Base-by-base conservation (phyloP, 2,113 vertebrate genomes). In the Notiomystis cincta region DNA sequence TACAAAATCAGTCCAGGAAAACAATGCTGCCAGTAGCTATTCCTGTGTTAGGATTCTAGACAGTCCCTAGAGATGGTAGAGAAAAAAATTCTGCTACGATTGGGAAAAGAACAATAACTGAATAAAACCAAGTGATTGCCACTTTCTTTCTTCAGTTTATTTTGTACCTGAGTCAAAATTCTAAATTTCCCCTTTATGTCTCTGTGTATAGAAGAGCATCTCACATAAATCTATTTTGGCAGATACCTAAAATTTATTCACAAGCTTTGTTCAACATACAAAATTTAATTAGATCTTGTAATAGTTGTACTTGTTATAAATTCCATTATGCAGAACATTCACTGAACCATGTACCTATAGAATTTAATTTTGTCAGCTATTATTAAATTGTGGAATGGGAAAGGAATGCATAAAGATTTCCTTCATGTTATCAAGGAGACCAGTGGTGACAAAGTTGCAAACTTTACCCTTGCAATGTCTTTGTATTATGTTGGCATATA, bases 11-110 rank as follows among this genome's bases (percentile, higher is more conserved):
- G 58, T 60, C 44, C 66, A 94, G 82, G 53, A 92, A 92, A 96
- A 90, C 53, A 92, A 58, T 0, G 0, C 42, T 82, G 37, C 56
- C 62, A 86, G 30, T 86, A 58, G n/a, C 66, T 82, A 16, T 72
- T 96, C 47, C 69, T 57, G 48, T 77, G 10, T 45, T 94, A 70
- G 92, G 93, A 92, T 79, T 82, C 27, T 95, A 70, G 69, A 78
- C 38, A 38, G 22, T 35, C 70, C 38, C 31, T 66, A 56, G 89
- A 81, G 77, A 58, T 4, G 0, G 0, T 17, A 33, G 33, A 33
- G 62, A 31, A 64, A 73, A 71, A 71, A 45, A 16, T 5, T 80
- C 30, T 81, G 51, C 79, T 75, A 22, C 67, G 77, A 62, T 61
- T 71, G 44, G 7, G 19, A 51, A 87, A 93, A 48, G 35, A 79